Conservation (phyloP, 2,797 vertebrate genomes). For the Delichon dasypus region DNA sequence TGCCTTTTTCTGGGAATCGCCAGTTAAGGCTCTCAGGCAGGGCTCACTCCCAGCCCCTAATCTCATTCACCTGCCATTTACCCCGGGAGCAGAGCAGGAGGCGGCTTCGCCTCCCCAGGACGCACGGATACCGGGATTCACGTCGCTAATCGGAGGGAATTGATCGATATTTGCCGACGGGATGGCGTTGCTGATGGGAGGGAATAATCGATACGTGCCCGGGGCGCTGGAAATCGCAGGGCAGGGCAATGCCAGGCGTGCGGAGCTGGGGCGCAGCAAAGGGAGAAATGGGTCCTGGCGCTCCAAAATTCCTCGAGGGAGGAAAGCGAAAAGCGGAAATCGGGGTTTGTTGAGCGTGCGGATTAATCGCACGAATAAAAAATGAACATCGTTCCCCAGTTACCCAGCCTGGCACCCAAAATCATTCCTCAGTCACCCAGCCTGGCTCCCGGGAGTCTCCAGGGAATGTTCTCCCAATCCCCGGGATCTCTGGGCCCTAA, state of each 20-base stretch:
- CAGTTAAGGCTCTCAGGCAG: not conserved
- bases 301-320: not conserved
- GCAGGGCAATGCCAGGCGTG: not conserved
- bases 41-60: not conserved
- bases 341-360: accelerated
- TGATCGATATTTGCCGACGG: not conserved
- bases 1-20: not conserved
- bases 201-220: not conserved
- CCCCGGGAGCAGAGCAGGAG: not conserved
- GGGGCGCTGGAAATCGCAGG: not conserved
- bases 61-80: slow-evolving; percentile 24
- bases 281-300: not conserved
- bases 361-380: not conserved
- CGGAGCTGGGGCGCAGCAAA: not conserved
- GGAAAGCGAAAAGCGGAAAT: not conserved
- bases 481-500: not conserved
- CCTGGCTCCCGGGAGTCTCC: not conserved
- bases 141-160: not conserved
- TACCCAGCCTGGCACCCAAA: not conserved
- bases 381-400: not conserved
- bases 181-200: not conserved
- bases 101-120: not conserved
- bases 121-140: not conserved
- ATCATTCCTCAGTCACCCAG: not conserved
- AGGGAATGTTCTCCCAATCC: not conserved